Conservation (phyloP, 2,797 vertebrate species). For the Ambastaia sidthimunki region DNA sequence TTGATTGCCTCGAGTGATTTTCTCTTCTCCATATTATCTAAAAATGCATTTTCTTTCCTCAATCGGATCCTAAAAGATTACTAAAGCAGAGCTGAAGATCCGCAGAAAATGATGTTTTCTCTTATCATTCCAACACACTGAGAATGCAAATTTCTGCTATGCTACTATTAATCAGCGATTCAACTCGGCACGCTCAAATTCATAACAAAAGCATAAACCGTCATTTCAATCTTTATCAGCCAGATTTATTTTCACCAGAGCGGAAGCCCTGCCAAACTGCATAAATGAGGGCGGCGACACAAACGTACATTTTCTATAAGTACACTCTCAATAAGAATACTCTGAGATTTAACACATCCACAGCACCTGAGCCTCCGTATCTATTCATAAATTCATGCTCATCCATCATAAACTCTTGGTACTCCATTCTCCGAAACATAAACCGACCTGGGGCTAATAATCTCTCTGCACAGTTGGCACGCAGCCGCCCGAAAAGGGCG, state of each 20-base stretch:
- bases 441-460: conserved; percentile 68
- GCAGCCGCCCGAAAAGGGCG: conserved; percentile 60
- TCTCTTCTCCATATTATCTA: conserved; percentile 16
- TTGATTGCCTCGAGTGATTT: conserved; percentile 27
- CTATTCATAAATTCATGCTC: conserved; percentile 52
- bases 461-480: conserved; percentile 64
- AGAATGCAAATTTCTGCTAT: conserved; percentile 6
- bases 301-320: not conserved
- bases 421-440: conserved; percentile 50
- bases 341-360: conserved; percentile 1
- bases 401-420: conserved; percentile 41
- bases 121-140: conserved; percentile 8
- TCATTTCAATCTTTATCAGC: conserved; percentile 7
- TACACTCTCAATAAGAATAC: not conserved
- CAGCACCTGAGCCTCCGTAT: not conserved
- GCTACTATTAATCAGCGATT: conserved; percentile 12
- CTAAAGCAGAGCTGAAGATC: conserved; percentile 2
- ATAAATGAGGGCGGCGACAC: not conserved
- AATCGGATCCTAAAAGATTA: not conserved
- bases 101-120: conserved; percentile 5
- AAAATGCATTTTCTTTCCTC: conserved; percentile 13
- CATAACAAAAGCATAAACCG: conserved; percentile 30
- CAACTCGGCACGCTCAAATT: not conserved
- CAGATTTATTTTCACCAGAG: conserved; percentile 20
- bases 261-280: not conserved